phyloP scores from a whole-genome alignment of 2,888 invertebrate genomes.

The Alcis repandata region DNA sequence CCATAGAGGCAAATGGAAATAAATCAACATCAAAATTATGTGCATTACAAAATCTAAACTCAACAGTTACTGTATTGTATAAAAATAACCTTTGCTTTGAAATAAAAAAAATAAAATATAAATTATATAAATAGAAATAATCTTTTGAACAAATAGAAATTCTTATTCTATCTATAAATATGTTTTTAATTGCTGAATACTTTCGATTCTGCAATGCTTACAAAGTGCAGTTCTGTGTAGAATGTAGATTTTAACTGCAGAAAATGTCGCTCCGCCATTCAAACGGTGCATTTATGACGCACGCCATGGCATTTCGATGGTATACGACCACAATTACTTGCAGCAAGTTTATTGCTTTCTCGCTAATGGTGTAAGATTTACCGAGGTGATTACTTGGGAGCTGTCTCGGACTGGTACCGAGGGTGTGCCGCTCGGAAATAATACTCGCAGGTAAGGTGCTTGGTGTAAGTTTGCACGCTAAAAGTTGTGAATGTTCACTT shows the following conservation, averaged over 20 bases:
- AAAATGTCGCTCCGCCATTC: neutral
- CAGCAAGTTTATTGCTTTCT: conserved; percentile 39
- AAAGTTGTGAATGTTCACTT: conserved; percentile 14
- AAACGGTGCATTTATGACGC: conserved; percentile 34
- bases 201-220: neutral
- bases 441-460: conserved; percentile 26
- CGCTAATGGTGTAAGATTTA: conserved; percentile 48
- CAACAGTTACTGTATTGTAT: no score
- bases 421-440: conserved; percentile 24
- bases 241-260: neutral
- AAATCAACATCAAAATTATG: no score
- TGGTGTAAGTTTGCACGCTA: conserved; percentile 15
- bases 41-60: no score
- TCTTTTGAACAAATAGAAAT: no score
- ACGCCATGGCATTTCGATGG: conserved; percentile 37
- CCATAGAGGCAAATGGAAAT: no score
- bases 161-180: no score
- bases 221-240: neutral
- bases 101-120: no score
- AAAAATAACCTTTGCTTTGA: no score
- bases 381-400: conserved; percentile 39
- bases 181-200: no score
- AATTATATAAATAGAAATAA: no score
- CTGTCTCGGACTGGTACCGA: conserved; percentile 42
- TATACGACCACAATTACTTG: conserved; percentile 38